These are phyloP conservation scores for Lepilemur ruficaudatus DNA, from an alignment of 2,797 vertebrate species.

Conservation along the genomic window DNA sequence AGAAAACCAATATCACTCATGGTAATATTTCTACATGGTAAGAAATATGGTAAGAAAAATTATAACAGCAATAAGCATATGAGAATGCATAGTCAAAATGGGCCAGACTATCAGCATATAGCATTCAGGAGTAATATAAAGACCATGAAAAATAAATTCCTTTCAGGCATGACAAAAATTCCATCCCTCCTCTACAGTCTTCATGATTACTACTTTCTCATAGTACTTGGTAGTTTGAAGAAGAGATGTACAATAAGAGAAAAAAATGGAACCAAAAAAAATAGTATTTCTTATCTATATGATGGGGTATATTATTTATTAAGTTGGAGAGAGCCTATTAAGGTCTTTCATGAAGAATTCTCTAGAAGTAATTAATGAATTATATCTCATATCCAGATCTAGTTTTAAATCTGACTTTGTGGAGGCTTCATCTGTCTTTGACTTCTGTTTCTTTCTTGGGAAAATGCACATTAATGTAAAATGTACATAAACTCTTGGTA, in stretches of 20 bases:
- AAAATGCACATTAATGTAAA: not conserved
- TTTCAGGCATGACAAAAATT: not conserved
- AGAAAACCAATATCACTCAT: not conserved
- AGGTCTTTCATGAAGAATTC: not conserved
- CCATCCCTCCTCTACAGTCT: not conserved
- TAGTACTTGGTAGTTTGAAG: not conserved
- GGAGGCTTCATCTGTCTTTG: not conserved
- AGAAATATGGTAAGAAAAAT: not conserved
- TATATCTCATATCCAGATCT: not conserved
- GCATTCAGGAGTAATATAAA: not conserved
- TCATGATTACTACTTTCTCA: not conserved
- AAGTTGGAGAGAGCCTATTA: not conserved
- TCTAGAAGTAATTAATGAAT: not conserved
- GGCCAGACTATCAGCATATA: not conserved
- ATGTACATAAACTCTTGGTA: not conserved
- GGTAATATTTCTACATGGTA: not conserved
- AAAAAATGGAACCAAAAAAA: not conserved
- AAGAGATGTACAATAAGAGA: not conserved
- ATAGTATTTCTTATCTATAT: not conserved
- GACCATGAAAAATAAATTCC: not conserved
- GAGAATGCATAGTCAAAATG: not conserved
- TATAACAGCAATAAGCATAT: not conserved
- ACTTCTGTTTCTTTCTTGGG: not conserved
- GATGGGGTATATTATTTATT: not conserved
- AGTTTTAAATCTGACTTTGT: not conserved